Evolutionary conservation across 2,797 vertebrate genomes (phyloP), one percentile per base, ranked within the genome.

Genomic region (Choloepus didactylus): DNA sequence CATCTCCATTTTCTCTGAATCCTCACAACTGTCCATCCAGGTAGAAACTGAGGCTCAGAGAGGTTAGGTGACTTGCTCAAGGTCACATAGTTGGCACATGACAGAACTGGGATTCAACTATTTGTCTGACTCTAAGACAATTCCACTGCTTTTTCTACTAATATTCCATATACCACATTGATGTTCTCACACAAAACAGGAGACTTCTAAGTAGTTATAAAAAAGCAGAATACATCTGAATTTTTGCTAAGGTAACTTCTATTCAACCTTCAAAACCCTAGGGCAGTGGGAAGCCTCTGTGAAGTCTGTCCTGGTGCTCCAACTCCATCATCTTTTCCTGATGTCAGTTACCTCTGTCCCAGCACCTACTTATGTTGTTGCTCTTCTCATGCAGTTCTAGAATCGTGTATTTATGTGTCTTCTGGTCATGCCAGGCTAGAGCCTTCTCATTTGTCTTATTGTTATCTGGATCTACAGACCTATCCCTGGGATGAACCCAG

Each of bases 191-290:
- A 35, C 6, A 51, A 83, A 70, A 87, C 31, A 21, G 77, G 49
- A 84, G 21, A 62, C 87, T 79, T 14, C 60, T 51, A 70, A 9
- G 11, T 60, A 41, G 31, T 80, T 73, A 46, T 41, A 25, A 66
- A 62, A 67, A 86, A 90, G 56, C 70, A 25, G 23, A 79, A 46
- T 23, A 44, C 9, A 62, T 11, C 72, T 27, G 38, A 73, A 46
- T 29, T 35, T 83, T 69, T 69, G 27, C 41, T 87, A 72, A 60
- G 85, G 85, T 76, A 81, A 94, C 60, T 59, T 84, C 44, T 75
- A 56, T 46, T 60, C 75, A 51, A 72, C 70, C 51, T 80, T 80
- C 79, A 87, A 86, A 95, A 89, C 75, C 67, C 49, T 16, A 75
- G 15, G 59, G 56, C 51, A 49, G 3, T 2, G 38, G 54, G 80